Conservation (phyloP, 2,113 vertebrate genomes). For the Vireo altiloquus region DNA sequence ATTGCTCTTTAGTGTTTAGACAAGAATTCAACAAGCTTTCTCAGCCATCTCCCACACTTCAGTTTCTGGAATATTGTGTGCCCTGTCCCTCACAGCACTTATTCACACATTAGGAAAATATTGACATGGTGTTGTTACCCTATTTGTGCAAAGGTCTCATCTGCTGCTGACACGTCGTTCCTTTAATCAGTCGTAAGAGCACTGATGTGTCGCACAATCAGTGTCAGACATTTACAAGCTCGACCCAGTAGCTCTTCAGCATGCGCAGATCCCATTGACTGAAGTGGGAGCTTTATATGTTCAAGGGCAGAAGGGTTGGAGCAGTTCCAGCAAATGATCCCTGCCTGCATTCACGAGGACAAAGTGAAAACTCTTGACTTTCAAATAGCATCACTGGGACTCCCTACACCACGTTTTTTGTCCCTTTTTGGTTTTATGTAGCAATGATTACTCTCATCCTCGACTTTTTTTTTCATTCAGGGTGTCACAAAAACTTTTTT, state of each 20-base stretch:
- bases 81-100: not conserved
- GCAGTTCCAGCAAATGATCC: not conserved
- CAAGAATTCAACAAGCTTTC: not conserved
- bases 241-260: not conserved
- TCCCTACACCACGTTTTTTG: not conserved
- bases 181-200: not conserved
- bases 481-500: not conserved
- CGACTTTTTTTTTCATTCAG: not conserved
- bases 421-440: not conserved
- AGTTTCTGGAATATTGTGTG: not conserved
- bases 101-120: not conserved
- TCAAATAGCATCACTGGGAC: not conserved
- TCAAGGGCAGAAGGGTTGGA: not conserved
- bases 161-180: not conserved
- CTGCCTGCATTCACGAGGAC: not conserved
- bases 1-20: not conserved
- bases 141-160: slow-evolving; percentile 8
- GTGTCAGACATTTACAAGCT: not conserved
- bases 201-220: not conserved
- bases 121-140: not conserved
- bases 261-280: not conserved
- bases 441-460: not conserved
- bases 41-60: not conserved
- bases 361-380: not conserved
- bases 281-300: not conserved